Percentiles rank a stretch among this genome's conserved stretches.
phyloP scores from a whole-genome alignment of 2,797 vertebrate species.

The Orestias chungarensis region DNA sequence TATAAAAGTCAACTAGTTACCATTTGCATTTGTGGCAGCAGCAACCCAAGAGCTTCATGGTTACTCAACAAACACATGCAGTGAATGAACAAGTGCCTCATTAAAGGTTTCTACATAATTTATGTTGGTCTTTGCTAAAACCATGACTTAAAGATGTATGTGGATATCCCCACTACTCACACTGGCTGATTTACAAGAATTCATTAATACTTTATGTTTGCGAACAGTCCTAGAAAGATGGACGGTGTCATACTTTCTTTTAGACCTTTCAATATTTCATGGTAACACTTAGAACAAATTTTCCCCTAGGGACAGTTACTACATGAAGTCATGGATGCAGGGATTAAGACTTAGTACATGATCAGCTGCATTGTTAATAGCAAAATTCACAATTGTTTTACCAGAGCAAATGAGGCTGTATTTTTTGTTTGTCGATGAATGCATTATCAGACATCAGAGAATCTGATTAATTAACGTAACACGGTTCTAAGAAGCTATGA shows the following conservation, averaged over 20 bases:
- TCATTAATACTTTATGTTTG: conserved; percentile 79
- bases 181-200: conserved; percentile 53
- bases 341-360: conserved; percentile 33
- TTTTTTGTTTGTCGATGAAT: conserved; percentile 9
- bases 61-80: conserved; percentile 73
- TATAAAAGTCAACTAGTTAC: conserved; percentile 73
- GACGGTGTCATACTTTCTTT: conserved; percentile 61
- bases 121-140: conserved; percentile 50
- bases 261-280: conserved; percentile 77
- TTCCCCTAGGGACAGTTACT: conserved; percentile 74
- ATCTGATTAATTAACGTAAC: conserved; percentile 9
- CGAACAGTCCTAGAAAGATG: conserved; percentile 53
- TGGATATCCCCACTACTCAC: conserved; percentile 47
- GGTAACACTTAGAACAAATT: conserved; percentile 77
- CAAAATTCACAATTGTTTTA: conserved; percentile 24
- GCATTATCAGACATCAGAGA: neutral
- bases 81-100: conserved; percentile 69
- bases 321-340: conserved; percentile 48
- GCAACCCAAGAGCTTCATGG: conserved; percentile 63
- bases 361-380: conserved; percentile 35
- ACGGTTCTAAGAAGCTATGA: neutral
- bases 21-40: conserved; percentile 61
- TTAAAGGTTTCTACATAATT: conserved; percentile 77
- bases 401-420: neutral
- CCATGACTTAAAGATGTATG: conserved; percentile 45